Base-by-base conservation (phyloP, 2,888 invertebrate species). In the Deilephila porcellus region DNA sequence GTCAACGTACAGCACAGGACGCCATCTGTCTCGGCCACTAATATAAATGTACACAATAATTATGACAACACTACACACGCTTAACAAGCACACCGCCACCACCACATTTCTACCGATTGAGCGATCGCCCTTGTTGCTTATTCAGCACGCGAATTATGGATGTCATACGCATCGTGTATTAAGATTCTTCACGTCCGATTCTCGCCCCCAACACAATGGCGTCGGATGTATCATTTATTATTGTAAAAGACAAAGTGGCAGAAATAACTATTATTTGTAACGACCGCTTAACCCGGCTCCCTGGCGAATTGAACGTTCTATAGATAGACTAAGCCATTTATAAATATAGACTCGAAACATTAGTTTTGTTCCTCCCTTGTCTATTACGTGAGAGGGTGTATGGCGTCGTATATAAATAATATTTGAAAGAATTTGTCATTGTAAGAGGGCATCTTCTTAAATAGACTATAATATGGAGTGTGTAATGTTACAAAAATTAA, bases 1-100 rank as follows among this genome's bases (percentile, higher is more conserved):
- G 93, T 93, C 93, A 93, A 93, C 82, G 93, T 85, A 93, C 93
- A 91, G 85, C 81, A 86, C 85, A 88, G 88, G 90, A 91, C 87
- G 88, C 89, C 92, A 93, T 91, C 93, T 93, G 93, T 91, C 90
- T 88, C 88, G 84, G 85, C 76, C 83, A 84, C 78, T 8, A 29
- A 60, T 60, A n/a, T 59, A n/a, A 59, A 71, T 56, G 56, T 56
- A 59, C 81, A 86, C 87, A 88, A 88, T 84, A 86, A 85, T 86
- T 86, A 86, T 80, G 81, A 85, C 85, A 86, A 86, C 62, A 72
- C 53, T 88, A 86, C 67, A 75, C 74, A 73, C 63, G 72, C 74
- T 56, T 32, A 34, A 34, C 34, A n/a, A 59, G 11, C 60, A 60
- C 29, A 17, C 14, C 7, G 4, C 14, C 29, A 17, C 29, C 29